Percentiles rank a stretch among this genome's conserved stretches.
These are phyloP conservation scores for Rotaria sp. DNA, from an alignment of 2,888 invertebrate genomes.

Conservation along the genomic window DNA sequence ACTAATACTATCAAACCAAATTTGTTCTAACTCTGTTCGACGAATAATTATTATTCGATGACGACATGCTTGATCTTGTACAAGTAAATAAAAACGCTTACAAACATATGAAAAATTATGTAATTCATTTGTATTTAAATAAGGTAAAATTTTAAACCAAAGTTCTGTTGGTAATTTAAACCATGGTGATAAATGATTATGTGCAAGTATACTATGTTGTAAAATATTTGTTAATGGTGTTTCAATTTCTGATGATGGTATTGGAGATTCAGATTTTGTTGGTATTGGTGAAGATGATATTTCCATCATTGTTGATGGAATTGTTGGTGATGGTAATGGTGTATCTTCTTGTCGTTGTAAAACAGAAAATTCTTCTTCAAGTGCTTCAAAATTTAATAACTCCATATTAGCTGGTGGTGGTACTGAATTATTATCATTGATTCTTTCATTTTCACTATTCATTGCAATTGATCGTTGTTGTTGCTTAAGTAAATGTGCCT, in stretches of 20 bases:
- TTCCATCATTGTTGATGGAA: neutral
- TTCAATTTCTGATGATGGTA: neutral
- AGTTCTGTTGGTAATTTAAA: slow-evolving; percentile 23
- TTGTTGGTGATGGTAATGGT: slow-evolving; percentile 6
- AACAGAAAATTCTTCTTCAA: neutral
- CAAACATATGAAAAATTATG: slow-evolving; percentile 8
- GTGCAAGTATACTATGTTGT: neutral
- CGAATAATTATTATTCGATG: neutral
- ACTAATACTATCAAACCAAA: neutral
- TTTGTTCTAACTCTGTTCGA: neutral
- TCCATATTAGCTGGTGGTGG: slow-evolving; percentile 28
- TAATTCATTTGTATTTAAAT: neutral
- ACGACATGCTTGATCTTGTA: slow-evolving; percentile 25
- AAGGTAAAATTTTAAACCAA: slow-evolving; percentile 18
- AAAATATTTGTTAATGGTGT: neutral
- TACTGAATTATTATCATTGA: neutral
- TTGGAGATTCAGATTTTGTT: neutral
- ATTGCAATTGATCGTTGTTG: neutral
- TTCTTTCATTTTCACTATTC: neutral
- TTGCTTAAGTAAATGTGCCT: slow-evolving; percentile 2
- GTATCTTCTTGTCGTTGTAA: neutral
- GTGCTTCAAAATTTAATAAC: slow-evolving; percentile 19
- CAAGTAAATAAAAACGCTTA: slow-evolving; percentile 21
- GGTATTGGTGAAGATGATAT: neutral
- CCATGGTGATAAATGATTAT: neutral